These are phyloP conservation scores for Drosophila cardini DNA, from an alignment of 1,140 invertebrate species.

Conservation along the genomic window DNA sequence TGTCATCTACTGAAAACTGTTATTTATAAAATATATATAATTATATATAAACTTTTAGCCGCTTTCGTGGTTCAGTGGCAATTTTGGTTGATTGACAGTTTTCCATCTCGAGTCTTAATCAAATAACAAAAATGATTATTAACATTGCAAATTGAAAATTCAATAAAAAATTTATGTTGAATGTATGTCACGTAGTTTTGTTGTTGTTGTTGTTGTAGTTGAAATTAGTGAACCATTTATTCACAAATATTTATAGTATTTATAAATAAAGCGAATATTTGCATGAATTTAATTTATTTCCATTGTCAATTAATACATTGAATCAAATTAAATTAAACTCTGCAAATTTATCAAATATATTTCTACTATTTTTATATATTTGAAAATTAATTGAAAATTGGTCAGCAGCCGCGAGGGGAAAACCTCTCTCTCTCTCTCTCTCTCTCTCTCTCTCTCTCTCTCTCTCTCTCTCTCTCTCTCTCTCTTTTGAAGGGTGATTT, in stretches of 20 bases:
- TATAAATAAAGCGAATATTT: conserved; percentile 8
- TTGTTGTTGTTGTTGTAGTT: neutral
- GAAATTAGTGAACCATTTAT: conserved; percentile 44
- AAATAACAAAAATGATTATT: conserved; percentile 28
- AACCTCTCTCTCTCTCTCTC: no score
- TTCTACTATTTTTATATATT: neutral
- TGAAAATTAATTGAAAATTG: conserved; percentile 8
- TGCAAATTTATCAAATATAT: conserved; percentile 6
- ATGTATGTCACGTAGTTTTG: conserved; percentile 29
- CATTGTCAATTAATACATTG: conserved; percentile 56
- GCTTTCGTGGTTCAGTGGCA: neutral
- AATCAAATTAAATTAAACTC: conserved; percentile 40
- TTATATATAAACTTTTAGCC: neutral
- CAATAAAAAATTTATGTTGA: conserved; percentile 7
- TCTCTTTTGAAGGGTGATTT: neutral
- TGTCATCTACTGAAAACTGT: neutral
- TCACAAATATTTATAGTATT: conserved; percentile 59
- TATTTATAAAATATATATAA: neutral
- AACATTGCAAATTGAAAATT: conserved; percentile 5
- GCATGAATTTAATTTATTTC: conserved; percentile 9
- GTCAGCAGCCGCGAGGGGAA: neutral
- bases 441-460: no score
- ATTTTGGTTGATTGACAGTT: neutral
- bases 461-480: no score
- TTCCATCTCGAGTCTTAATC: neutral